These are phyloP conservation scores for Polyommatus icarus DNA, from an alignment of 2,888 invertebrate genomes.

Conservation along the genomic window DNA sequence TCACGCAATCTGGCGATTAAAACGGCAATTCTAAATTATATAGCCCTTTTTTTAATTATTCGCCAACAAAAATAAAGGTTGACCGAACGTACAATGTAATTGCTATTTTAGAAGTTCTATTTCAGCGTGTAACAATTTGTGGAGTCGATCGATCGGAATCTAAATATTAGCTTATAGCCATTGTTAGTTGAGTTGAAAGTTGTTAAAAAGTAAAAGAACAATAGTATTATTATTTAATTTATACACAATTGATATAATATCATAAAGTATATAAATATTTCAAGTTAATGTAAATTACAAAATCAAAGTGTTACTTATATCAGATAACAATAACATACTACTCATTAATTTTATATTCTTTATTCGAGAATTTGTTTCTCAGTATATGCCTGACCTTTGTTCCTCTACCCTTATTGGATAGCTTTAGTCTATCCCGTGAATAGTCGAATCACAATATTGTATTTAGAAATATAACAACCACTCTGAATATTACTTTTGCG, in stretches of 20 bases:
- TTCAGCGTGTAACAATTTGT: neutral
- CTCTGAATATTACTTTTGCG: slow-evolving; percentile 17
- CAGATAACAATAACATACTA: no score
- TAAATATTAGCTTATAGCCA: neutral
- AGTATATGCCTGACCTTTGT: neutral
- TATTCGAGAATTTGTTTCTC: no score
- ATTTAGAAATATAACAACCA: slow-evolving; percentile 20
- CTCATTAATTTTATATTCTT: no score
- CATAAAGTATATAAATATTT: no score
- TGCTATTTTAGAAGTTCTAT: slow-evolving; percentile 33
- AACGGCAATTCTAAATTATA: slow-evolving; percentile 50
- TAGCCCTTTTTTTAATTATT: slow-evolving; percentile 62
- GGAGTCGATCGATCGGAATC: neutral
- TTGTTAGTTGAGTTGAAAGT: no score
- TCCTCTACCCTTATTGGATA: neutral
- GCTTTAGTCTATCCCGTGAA: neutral
- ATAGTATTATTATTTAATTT: no score
- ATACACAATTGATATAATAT: no score
- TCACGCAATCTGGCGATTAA: slow-evolving; percentile 70
- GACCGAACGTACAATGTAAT: slow-evolving; percentile 36
- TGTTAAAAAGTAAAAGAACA: no score
- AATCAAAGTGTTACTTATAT: no score
- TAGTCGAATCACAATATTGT: neutral
- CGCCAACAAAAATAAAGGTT: slow-evolving; percentile 43
- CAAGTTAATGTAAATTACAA: no score